Conservation (phyloP, 2,113 vertebrate species). For the Chitala chitala region DNA sequence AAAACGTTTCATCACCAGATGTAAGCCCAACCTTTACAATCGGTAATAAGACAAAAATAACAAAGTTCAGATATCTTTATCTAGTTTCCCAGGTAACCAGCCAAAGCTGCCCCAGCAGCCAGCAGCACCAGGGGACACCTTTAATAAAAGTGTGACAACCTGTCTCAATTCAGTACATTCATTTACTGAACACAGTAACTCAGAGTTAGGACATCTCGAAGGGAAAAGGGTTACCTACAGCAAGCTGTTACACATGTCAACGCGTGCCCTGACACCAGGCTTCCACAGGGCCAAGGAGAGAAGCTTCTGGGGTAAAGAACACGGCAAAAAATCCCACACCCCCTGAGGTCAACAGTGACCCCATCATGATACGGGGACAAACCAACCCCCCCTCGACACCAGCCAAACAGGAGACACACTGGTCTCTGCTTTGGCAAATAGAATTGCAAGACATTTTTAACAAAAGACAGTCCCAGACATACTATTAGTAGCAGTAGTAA, state of each 20-base stretch:
- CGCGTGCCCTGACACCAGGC: no score
- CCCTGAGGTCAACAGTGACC: slow-evolving; percentile 34
- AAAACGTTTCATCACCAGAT: slow-evolving; percentile 63
- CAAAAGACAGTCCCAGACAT: slow-evolving; percentile 61
- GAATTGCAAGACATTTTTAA: slow-evolving; percentile 56
- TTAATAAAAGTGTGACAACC: slow-evolving; percentile 22
- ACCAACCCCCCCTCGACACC: slow-evolving; percentile 54
- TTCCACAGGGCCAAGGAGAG: slow-evolving; percentile 40
- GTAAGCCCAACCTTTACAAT: slow-evolving; percentile 50
- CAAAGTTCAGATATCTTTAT: slow-evolving; percentile 45
- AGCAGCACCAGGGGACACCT: slow-evolving; percentile 38
- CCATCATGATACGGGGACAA: slow-evolving; percentile 29
- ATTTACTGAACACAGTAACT: slow-evolving; percentile 66
- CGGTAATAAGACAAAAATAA: slow-evolving; percentile 20
- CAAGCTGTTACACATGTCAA: no score
- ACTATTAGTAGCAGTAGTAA: slow-evolving; percentile 73
- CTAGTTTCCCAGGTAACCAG: slow-evolving; percentile 42
- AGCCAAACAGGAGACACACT: slow-evolving; percentile 66
- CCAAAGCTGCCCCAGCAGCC: slow-evolving; percentile 34
- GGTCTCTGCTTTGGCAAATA: slow-evolving; percentile 90
- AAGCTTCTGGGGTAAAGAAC: slow-evolving; percentile 39
- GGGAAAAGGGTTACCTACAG: slow-evolving; percentile 69
- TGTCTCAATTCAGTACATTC: slow-evolving; percentile 74
- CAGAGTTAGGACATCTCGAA: no score
- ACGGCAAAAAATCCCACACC: slow-evolving; percentile 40